Base-by-base conservation (phyloP, 2,113 vertebrate species). In the Pomatorhinus ruficollis region DNA sequence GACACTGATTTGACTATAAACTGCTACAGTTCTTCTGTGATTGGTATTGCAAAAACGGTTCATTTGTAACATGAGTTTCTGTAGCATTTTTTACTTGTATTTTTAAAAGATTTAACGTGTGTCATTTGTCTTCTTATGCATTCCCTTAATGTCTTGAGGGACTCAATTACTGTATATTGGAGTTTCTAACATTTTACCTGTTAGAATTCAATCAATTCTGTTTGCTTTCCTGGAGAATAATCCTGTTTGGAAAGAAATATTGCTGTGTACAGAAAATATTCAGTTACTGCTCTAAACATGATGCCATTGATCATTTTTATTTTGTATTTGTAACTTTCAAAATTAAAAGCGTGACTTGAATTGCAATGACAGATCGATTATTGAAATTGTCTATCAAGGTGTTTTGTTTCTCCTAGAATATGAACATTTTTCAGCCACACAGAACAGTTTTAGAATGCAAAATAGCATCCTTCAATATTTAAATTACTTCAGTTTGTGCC, bases 301-400 rank as follows among this genome's bases (percentile, higher is more conserved):
- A 98, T 97, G 96, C 97, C 97, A 98, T 98, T 94, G 97, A 95
- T 89, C 93, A 93, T 95, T 97, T 96, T 97, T 97, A 96, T 97
- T 98, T 96, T 98, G 97, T 98, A 97, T 98, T 97, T 97, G 96
- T 97, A 92, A 97, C 97, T 97, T 98, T 97, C 94, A 97, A 95
- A 98, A 97, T 98, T 98, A 97, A 98, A 97, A 97, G 93, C 24
- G 96, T 98, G 97, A 98, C 98, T 98, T 98, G 98, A 98, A 98
- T 98, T 98, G 98, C 98, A 98, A 92, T 96, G 90, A 98, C 97
- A 98, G 98, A 98, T 98, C 93, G 25, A 77, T 98, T 97, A 94
- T 90, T 97, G 94, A 90, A 95, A 98, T 97, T 98, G 96, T 98
- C 97, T 98, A 96, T 94, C 95, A 93, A 97, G 94, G 90, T 97